phyloP scores from a whole-genome alignment of 2,113 vertebrate species.

The Mobula birostris region DNA sequence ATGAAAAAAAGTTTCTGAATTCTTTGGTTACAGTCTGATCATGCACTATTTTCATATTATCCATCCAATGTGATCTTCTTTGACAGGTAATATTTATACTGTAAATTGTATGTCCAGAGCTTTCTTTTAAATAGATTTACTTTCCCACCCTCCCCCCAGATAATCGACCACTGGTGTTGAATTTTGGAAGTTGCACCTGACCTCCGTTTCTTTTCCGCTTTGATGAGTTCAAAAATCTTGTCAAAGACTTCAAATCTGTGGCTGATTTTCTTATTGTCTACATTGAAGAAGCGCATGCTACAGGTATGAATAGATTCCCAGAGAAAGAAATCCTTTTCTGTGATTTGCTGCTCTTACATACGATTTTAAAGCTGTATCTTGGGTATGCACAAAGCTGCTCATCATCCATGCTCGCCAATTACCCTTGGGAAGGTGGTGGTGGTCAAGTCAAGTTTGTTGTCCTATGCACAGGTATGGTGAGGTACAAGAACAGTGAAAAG shows the following conservation, averaged over 20 bases:
- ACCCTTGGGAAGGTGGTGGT: too few relatives aligned
- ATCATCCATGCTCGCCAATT: conserved; percentile 41
- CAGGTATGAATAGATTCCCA: conserved; percentile 58
- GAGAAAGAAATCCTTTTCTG: not conserved
- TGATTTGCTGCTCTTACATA: not conserved
- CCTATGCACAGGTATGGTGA: too few relatives aligned
- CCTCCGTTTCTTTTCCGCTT: conserved; percentile 84
- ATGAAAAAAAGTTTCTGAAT: not conserved
- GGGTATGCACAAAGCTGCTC: not conserved
- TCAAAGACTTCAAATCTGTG: conserved; percentile 67
- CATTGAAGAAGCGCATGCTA: conserved; percentile 80
- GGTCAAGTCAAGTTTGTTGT: too few relatives aligned
- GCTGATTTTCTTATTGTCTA: conserved; percentile 86
- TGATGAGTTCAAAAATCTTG: conserved; percentile 77
- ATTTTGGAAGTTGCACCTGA: conserved; percentile 91
- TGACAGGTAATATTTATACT: not conserved
- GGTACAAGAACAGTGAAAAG: too few relatives aligned
- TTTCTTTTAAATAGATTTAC: not conserved
- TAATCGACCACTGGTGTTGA: conserved; percentile 73
- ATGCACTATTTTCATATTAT: not conserved
- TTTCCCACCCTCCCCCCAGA: conserved; percentile 48
- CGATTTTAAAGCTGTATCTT: not conserved
- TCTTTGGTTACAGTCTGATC: not conserved
- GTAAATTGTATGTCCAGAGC: too few relatives aligned
- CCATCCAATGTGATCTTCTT: not conserved